Base-by-base conservation (phyloP, 2,113 vertebrate genomes). In the Rhynchomys soricoides region DNA sequence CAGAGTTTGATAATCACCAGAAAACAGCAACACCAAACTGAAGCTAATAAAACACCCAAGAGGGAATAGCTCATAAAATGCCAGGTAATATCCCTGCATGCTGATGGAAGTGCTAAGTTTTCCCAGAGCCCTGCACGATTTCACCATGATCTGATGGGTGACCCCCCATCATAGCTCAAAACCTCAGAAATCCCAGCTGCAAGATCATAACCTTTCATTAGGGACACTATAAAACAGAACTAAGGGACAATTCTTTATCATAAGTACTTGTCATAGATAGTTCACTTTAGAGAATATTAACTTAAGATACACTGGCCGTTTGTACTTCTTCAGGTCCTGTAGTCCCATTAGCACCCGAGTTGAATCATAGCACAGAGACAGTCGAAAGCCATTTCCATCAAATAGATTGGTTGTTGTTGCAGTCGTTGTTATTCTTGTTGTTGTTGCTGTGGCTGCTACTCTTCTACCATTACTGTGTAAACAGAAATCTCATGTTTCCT, bases 21-120 rank as follows among this genome's bases (percentile, higher is more conserved):
- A 21, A 86, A 59, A 66, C 17, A 5, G 0, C 5, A 9, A 70
- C 31, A 13, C 40, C 66, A 59, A 45, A 43, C 1, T 31, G 11
- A 31, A 7, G 1, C 12, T n/a, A 1, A 92, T 3, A 82, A 66
- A 82, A 40, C 29, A 13, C 1, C 2, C 1, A 5, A 0, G 24
- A 66, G 31, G n/a, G 64, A 57, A 13, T 0, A 1, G 22, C 2
- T 19, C 3, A 1, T 1, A 7, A 3, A 40, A 37, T 1, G 1
- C 1, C 16, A 11, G 22, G 3, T 37, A 34, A 12, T 13, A 12
- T 37, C 24, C 2, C 66, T 3, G 16, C 9, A 22, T 17, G 3
- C 13, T 62, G 13, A 22, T 29, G n/a, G 26, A 31, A 43, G 29
- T 66, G 9, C 15, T 34, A 29, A 15, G 57, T 5, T n/a, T 57